phyloP scores from a whole-genome alignment of 2,113 vertebrate species.

The Hyaena hyaena region DNA sequence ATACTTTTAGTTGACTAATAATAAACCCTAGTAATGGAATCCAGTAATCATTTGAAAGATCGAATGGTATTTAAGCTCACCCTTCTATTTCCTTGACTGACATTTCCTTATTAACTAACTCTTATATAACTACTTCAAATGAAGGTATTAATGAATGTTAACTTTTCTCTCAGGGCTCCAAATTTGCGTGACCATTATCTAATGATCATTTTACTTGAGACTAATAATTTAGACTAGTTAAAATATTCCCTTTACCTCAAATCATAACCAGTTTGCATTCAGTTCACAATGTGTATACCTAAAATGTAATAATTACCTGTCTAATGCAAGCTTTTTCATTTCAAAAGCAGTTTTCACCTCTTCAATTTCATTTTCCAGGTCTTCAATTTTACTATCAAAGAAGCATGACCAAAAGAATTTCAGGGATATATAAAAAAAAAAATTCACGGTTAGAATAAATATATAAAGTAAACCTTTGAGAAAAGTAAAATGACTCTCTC shows the following conservation, averaged over 20 bases:
- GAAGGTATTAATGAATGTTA: neutral
- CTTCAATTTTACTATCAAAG: conserved; percentile 67
- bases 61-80: neutral
- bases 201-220: conserved; percentile 31
- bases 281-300: neutral
- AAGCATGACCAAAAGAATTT: conserved; percentile 51
- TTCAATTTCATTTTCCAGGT: conserved; percentile 71
- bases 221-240: neutral
- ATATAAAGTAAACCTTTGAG: neutral
- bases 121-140: conserved; percentile 17
- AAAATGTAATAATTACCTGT: conserved; percentile 69
- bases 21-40: conserved; percentile 16
- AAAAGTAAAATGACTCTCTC: neutral
- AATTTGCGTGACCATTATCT: conserved; percentile 1
- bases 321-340: conserved; percentile 79
- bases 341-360: conserved; percentile 51
- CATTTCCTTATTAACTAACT: neutral
- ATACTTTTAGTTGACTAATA: conserved; percentile 5
- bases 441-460: conserved; percentile 1
- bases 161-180: conserved; percentile 8
- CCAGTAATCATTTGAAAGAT: neutral
- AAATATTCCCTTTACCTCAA: neutral
- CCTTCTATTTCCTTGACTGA: neutral
- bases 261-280: neutral
- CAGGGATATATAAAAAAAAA: conserved; percentile 21